Evolutionary conservation across 2,797 vertebrate genomes (phyloP).

Genomic region (Poecilia picta): DNA sequence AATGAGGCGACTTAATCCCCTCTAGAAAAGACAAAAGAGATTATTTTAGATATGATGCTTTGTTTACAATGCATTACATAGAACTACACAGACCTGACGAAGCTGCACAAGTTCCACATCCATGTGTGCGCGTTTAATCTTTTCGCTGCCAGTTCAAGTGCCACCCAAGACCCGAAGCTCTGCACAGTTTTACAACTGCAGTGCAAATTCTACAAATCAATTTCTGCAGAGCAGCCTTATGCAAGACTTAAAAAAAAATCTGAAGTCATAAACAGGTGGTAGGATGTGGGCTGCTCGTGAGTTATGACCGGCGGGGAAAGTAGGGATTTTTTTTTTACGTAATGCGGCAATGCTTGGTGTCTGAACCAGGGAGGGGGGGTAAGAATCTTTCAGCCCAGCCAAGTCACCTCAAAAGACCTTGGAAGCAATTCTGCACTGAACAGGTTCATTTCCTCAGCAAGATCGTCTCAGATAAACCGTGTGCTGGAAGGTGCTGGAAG

Average conservation of each 20-base stretch:
- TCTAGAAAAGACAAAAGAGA: neutral
- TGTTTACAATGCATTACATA: neutral
- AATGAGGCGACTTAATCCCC: neutral
- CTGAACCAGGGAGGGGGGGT: slow-evolving; percentile 35
- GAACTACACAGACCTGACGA: neutral
- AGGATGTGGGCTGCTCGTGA: slow-evolving; percentile 56
- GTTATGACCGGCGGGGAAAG: slow-evolving; percentile 48
- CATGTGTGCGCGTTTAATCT: neutral
- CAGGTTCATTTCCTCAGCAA: slow-evolving; percentile 49
- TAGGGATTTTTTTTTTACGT: slow-evolving; percentile 39
- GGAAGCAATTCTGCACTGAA: slow-evolving; percentile 50
- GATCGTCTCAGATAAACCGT: slow-evolving; percentile 47
- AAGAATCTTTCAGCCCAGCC: slow-evolving; percentile 50
- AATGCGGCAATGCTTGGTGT: slow-evolving; percentile 46
- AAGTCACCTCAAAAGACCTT: slow-evolving; percentile 50
- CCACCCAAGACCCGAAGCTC: slow-evolving; percentile 17
- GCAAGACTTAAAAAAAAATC: slow-evolving; percentile 23
- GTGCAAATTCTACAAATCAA: slow-evolving; percentile 17
- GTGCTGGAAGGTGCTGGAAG: slow-evolving; percentile 40
- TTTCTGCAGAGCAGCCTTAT: slow-evolving; percentile 43
- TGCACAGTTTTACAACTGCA: slow-evolving; percentile 14
- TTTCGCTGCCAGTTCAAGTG: slow-evolving; percentile 20
- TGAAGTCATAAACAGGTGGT: slow-evolving; percentile 12
- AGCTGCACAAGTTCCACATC: neutral
- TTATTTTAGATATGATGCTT: neutral